phyloP scores from a whole-genome alignment of 2,113 vertebrate species.

The Tachysurus vachellii region DNA sequence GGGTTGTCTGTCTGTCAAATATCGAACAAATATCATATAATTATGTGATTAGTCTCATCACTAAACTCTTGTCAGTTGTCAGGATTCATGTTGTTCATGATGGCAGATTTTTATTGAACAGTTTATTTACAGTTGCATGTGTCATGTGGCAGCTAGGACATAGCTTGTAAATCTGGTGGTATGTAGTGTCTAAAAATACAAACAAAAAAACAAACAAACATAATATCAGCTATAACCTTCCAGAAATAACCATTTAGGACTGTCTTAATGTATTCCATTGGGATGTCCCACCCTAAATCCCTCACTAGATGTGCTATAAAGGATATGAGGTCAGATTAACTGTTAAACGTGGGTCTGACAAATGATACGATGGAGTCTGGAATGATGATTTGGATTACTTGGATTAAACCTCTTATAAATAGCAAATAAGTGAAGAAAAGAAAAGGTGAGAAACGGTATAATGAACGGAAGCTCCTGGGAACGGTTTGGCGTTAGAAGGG shows the following conservation, averaged over 20 bases:
- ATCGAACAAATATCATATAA: not conserved
- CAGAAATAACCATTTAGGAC: not conserved
- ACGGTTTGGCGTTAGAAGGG: not conserved
- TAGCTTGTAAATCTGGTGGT: not conserved
- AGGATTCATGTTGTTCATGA: slow-evolving; percentile 1
- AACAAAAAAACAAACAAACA: not conserved
- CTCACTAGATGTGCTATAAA: not conserved
- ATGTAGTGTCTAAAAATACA: not conserved
- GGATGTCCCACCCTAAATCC: not conserved
- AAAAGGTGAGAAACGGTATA: not conserved
- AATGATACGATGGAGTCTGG: not conserved
- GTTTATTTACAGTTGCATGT: not conserved
- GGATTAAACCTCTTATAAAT: not conserved
- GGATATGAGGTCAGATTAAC: not conserved
- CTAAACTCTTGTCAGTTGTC: not conserved
- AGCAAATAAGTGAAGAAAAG: not conserved
- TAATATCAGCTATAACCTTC: not conserved
- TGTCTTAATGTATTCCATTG: not conserved
- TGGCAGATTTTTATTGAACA: slow-evolving; percentile 13
- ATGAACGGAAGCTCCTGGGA: not conserved
- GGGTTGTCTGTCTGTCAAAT: not conserved
- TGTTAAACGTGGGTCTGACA: not conserved
- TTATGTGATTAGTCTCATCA: not conserved
- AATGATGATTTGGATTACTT: not conserved
- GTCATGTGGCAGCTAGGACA: not conserved